phyloP scores from a whole-genome alignment of 2,888 invertebrate genomes.

The Gymnosoma rotundatum region DNA sequence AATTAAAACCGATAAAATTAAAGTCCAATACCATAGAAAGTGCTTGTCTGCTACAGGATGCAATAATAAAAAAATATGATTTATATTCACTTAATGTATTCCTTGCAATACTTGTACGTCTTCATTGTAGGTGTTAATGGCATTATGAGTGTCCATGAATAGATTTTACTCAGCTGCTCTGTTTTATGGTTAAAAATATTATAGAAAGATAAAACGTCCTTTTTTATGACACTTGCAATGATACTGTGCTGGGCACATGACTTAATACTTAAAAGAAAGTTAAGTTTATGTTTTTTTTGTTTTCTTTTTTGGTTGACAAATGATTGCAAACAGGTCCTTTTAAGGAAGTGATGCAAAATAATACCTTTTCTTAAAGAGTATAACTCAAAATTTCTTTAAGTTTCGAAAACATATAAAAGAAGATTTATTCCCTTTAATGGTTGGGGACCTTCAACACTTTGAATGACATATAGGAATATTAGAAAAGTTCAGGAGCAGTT shows the following conservation, averaged over 20 bases:
- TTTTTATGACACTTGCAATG: conserved; percentile 27
- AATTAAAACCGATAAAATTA: conserved; percentile 19
- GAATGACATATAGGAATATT: too few relatives aligned
- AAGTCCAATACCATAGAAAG: conserved; percentile 10
- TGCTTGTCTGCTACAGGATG: conserved; percentile 35
- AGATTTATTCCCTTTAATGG: too few relatives aligned
- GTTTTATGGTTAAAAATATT: background rate
- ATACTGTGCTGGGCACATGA: conserved; percentile 8
- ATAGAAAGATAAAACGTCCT: conserved; percentile 24
- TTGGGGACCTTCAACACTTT: too few relatives aligned
- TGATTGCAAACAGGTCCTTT: conserved; percentile 16
- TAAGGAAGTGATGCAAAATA: background rate
- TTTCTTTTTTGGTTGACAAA: conserved; percentile 23
- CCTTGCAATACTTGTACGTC: conserved; percentile 6
- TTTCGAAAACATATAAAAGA: too few relatives aligned
- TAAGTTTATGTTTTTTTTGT: too few relatives aligned
- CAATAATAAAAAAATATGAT: conserved; percentile 48
- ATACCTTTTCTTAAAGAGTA: background rate
- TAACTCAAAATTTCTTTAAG: too few relatives aligned
- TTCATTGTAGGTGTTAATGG: conserved; percentile 56
- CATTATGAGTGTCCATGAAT: conserved; percentile 60
- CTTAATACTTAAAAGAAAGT: too few relatives aligned
- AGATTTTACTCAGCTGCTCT: conserved; percentile 6
- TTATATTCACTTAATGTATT: conserved; percentile 52
- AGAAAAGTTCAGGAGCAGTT: too few relatives aligned